Conservation (phyloP, 2,888 invertebrate species). For the Lithophane socia region DNA sequence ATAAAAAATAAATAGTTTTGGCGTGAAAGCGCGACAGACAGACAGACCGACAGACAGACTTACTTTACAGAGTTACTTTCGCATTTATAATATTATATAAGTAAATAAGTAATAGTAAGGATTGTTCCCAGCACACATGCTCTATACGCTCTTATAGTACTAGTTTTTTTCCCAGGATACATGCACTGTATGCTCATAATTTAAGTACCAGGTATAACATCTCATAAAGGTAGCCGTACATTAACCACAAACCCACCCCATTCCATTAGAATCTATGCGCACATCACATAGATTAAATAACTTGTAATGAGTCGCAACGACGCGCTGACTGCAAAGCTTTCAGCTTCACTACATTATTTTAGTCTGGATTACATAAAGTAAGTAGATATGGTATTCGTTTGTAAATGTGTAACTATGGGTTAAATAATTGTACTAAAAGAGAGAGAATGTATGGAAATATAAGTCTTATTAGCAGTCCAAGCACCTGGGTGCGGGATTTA, state of each 20-base stretch:
- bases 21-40: too few relatives aligned
- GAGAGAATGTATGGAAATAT: too few relatives aligned
- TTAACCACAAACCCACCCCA: not conserved
- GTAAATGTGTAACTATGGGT: not conserved
- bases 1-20: too few relatives aligned
- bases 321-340: constrained; percentile 36
- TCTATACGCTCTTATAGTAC: not conserved
- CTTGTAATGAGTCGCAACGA: constrained; percentile 35
- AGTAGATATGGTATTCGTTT: not conserved
- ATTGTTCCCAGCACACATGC: not conserved
- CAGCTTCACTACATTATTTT: constrained; percentile 31
- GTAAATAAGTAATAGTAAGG: too few relatives aligned
- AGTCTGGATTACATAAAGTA: constrained; percentile 17
- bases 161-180: not conserved
- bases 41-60: too few relatives aligned
- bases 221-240: constrained; percentile 20
- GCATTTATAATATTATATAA: too few relatives aligned
- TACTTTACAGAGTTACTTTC: too few relatives aligned
- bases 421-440: too few relatives aligned
- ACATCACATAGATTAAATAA: constrained; percentile 54
- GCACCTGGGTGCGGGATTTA: too few relatives aligned
- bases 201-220: too few relatives aligned
- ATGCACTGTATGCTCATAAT: too few relatives aligned
- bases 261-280: constrained; percentile 19
- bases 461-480: too few relatives aligned